A percentile compares a stretch with the other conserved stretches of the same genome.
Conservation (phyloP, 1,140 invertebrate genomes). For the Lordiphosa mommai region DNA sequence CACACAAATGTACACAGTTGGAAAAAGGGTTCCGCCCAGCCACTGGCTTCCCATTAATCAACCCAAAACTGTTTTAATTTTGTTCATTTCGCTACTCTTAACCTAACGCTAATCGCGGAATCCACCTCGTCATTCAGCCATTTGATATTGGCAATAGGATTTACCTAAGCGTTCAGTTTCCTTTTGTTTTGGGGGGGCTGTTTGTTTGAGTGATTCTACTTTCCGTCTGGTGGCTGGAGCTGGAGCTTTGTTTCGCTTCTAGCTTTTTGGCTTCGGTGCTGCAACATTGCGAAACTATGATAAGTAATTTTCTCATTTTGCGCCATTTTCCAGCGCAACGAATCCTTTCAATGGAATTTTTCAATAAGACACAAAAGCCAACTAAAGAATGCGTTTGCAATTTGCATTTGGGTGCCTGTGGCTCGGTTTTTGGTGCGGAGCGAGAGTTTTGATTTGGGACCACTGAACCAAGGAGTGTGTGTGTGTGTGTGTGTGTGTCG, state of each 20-base stretch:
- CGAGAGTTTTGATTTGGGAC: slow-evolving; percentile 7
- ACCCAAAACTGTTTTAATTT: too few relatives aligned
- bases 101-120: too few relatives aligned
- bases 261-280: slow-evolving; percentile 5
- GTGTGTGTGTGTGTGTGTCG: slow-evolving; percentile 1
- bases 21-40: too few relatives aligned
- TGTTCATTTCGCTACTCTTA: too few relatives aligned
- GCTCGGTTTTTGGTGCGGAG: not conserved
- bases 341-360: slow-evolving; percentile 19
- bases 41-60: too few relatives aligned
- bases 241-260: slow-evolving; percentile 3
- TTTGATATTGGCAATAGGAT: too few relatives aligned
- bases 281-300: slow-evolving; percentile 17
- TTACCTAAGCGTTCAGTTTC: not conserved
- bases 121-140: too few relatives aligned
- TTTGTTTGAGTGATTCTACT: not conserved
- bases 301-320: slow-evolving; percentile 22
- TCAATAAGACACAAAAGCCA: slow-evolving; percentile 23
- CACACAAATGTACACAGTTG: not conserved
- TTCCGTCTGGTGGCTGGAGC: not conserved
- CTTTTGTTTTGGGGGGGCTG: not conserved
- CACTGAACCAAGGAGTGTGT: not conserved
- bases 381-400: slow-evolving; percentile 18
- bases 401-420: slow-evolving; percentile 11
- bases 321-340: slow-evolving; percentile 17